Percentiles rank a stretch among this genome's conserved stretches.
phyloP scores from a whole-genome alignment of 2,797 vertebrate species.

The Simalia tracyae region DNA sequence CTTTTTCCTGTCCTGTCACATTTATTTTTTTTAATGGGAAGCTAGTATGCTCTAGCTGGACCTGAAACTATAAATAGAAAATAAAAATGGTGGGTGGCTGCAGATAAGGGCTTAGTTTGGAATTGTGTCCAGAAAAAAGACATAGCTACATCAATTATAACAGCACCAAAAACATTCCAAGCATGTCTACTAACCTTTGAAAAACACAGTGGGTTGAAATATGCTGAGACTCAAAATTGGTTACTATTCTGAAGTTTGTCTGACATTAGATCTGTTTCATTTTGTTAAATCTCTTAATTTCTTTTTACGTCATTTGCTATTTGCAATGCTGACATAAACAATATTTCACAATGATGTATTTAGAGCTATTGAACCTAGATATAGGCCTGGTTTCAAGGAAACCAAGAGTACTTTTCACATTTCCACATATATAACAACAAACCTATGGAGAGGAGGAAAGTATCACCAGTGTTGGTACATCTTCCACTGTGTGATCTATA shows the following conservation, averaged over 20 bases:
- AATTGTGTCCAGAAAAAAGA: neutral
- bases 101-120: neutral
- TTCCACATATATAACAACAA: neutral
- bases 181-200: neutral
- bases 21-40: neutral
- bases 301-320: neutral
- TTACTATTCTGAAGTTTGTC: neutral
- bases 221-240: neutral
- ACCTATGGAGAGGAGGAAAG: neutral
- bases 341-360: neutral
- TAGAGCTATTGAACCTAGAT: neutral
- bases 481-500: neutral
- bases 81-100: neutral
- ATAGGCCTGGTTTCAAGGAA: neutral
- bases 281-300: slow-evolving; percentile 1
- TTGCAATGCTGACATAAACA: neutral
- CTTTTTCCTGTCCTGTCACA: neutral
- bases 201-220: neutral
- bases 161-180: neutral
- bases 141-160: neutral
- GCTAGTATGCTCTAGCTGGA: neutral
- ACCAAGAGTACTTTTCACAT: neutral
- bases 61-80: neutral
- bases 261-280: neutral
- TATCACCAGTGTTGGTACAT: neutral